Base-by-base conservation (phyloP, 2,113 vertebrate species). In the Pipa parva region DNA sequence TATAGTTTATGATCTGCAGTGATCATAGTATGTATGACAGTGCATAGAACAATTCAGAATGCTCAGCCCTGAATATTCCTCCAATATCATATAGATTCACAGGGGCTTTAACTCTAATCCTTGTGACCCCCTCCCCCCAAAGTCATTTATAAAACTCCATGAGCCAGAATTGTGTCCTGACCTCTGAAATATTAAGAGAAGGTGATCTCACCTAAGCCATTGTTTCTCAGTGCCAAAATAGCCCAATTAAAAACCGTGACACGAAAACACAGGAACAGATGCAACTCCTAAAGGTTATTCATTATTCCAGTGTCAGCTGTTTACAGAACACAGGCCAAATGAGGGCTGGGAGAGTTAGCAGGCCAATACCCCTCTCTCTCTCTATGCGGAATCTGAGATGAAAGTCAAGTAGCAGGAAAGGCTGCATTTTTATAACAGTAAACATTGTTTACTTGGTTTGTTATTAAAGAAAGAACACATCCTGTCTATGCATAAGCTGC, bases 191-290 rank as follows among this genome's bases (percentile, higher is more conserved):
- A 91, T 87, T 87, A 90, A 90, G 87, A 90, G 87, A 90, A 90
- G 90, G 87, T 89, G 86, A 87, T 85, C 87, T 88, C 86, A 91
- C 88, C 90, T 91, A n/a, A 88, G 87, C 88, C 85, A 86, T 90
- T 89, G 89, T 91, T 88, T 91, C 89, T 85, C 90, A 88, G 90
- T 89, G 87, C 88, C 87, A 88, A 93, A 93, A 90, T 85, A 89
- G 87, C 89, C 90, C 90, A 91, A 92, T 93, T 93, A 92, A 92
- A 90, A 90, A 87, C 83, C 86, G 84, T 87, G 88, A 89, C 88
- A 90, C 88, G 88, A 86, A 88, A 90, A 87, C 84, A 83, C 83
- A 86, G 88, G 88, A 89, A 88, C 88, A 91, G 89, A 90, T 90
- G 88, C 73, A 74, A 87, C 84, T 90, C 86, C 87, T 87, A 88